Conservation (phyloP, 2,113 vertebrate species). For the Elachura formosa region DNA sequence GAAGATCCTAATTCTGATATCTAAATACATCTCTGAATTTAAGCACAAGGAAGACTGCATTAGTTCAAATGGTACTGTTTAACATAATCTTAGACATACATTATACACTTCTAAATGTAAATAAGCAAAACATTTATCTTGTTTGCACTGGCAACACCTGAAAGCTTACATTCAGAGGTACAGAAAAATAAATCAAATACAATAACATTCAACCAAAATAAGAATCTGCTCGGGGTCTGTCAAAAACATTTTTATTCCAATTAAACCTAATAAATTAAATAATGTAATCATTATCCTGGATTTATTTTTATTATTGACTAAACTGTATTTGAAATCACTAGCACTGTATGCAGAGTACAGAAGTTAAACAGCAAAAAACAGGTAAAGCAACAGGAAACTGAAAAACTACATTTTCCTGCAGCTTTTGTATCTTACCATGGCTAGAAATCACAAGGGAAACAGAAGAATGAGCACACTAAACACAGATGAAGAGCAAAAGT, state of each 20-base stretch:
- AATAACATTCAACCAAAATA: neutral
- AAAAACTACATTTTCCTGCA: neutral
- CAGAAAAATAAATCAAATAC: neutral
- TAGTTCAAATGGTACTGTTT: neutral
- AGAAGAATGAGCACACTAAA: neutral
- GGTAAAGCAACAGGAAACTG: neutral
- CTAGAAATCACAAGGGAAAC: neutral
- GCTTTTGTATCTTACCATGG: neutral
- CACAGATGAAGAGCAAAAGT: neutral
- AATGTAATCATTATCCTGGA: neutral
- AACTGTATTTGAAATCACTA: neutral
- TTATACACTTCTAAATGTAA: neutral
- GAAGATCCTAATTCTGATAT: neutral
- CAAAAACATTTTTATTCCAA: neutral
- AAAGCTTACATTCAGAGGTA: neutral
- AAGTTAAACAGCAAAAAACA: neutral
- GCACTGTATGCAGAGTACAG: fast-evolving
- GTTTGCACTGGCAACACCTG: neutral
- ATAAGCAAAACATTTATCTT: neutral
- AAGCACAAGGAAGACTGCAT: neutral
- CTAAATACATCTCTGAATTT: neutral
- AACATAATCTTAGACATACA: neutral
- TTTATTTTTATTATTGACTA: neutral
- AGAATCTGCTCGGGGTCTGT: neutral
- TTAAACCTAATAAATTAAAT: neutral